phyloP scores from a whole-genome alignment of 2,888 invertebrate species.

The Athalia circularis region DNA sequence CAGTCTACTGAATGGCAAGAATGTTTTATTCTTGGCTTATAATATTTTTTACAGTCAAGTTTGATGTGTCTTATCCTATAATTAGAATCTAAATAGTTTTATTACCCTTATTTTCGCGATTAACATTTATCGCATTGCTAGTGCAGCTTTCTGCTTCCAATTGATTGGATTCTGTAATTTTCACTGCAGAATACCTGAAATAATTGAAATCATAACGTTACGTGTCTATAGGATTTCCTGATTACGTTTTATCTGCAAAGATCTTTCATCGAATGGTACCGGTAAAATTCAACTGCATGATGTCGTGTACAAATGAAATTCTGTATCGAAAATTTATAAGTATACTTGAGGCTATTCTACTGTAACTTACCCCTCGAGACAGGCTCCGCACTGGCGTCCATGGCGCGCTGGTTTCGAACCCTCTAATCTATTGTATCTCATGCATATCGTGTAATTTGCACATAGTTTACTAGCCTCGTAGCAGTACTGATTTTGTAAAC shows the following conservation, averaged over 20 bases:
- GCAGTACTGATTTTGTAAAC: constrained; percentile 11
- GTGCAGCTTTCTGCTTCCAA: not conserved
- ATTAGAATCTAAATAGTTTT: too few relatives aligned
- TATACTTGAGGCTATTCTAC: not conserved
- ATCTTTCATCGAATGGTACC: not conserved
- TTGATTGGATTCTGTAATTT: not conserved
- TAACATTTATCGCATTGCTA: too few relatives aligned
- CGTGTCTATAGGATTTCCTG: not conserved
- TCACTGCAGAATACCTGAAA: not conserved
- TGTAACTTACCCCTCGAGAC: constrained; percentile 6
- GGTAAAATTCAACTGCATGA: too few relatives aligned
- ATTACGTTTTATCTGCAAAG: not conserved
- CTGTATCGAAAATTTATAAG: too few relatives aligned
- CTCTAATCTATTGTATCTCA: not conserved
- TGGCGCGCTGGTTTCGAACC: not conserved
- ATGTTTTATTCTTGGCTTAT: too few relatives aligned
- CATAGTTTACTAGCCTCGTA: not conserved
- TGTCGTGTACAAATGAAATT: too few relatives aligned
- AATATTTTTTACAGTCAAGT: too few relatives aligned
- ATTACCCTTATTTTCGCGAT: too few relatives aligned
- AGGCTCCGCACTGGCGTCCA: not conserved
- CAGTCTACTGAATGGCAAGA: too few relatives aligned
- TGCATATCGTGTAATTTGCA: not conserved
- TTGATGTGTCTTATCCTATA: too few relatives aligned
- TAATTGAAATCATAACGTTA: not conserved